Base-by-base conservation (phyloP, 2,888 invertebrate genomes). In the Antitype chi region DNA sequence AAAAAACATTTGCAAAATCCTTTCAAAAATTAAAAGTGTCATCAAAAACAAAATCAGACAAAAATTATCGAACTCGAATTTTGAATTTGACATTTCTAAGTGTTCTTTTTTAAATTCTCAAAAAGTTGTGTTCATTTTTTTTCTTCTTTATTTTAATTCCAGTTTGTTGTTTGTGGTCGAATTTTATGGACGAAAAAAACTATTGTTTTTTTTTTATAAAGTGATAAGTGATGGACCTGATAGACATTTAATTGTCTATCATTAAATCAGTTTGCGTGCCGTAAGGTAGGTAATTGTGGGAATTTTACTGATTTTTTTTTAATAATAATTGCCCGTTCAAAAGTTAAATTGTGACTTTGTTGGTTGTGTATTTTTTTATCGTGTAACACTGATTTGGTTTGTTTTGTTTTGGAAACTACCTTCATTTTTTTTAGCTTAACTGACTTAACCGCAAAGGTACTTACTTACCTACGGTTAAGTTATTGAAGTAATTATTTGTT, bases 221-320 rank as follows among this genome's bases (percentile, higher is more conserved):
- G 84, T 83, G 73, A 28, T 75, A 53, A 47, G 71, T 82, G 72
- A 64, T 47, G 55, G 7, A 69, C 52, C 13, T 85, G 60, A 85
- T 80, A 72, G 80, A 59, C 43, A 55, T 76, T 81, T 85, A 85
- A 88, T 85, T 70, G 84, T 59, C 17, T 63, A n/a, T 75, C 68
- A 85, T 84, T 81, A 87, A 47, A 70, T 55, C 64, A 78, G 84
- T 76, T 81, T 73, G 70, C 80, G 62, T 74, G 73, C 43, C 43
- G 63, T 63, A 70, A 84, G 86, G 85, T 86, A 85, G 68, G 86
- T 73, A 60, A 63, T 49, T 67, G 73, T 86, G 77, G 71, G 84
- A 86, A 72, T 32, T 62, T 53, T 68, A 55, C 67, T 2, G 43
- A 17, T 43, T 69, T 63, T 69, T 63, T 75, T 67, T 55, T 67